Base-by-base conservation (phyloP, 2,888 invertebrate genomes). In the Paralinhomoeus sp. region DNA sequence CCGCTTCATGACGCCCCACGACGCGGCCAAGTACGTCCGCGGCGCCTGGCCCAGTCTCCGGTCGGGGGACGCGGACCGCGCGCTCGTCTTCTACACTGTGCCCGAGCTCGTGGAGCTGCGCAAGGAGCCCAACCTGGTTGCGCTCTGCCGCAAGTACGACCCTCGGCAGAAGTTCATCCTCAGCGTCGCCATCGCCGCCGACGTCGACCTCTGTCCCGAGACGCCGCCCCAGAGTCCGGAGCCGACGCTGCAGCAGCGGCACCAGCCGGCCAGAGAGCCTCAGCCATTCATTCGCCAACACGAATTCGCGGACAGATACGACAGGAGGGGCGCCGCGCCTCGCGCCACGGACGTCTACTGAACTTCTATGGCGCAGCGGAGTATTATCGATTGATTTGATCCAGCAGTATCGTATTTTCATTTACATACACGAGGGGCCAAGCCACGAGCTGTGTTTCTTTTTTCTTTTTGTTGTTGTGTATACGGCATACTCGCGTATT, bases 101-200 rank as follows among this genome's bases (percentile, higher is more conserved):
- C 37, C 43, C 24, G 45, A 46, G 9, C 24, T 47, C n/a, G 31
- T 45, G 17, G 44, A 52, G 17, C 54, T 55, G 37, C 48, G 51
- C 15, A 60, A 60, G 43, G 61, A 61, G 38, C 56, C 56, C 1
- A 51, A 53, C 2, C 46, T 61, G 21, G 54, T 61, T 18, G 52
- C 52, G 20, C 73, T 87, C 52, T 87, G 85, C 67, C 78, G 80
- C 61, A 74, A 77, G 49, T 91, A 91, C 69, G 84, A 89, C 60
- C 58, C 59, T 23, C 51, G 49, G 52, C 77, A 78, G 34, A 77
- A 83, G 62, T 76, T 87, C 57, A 78, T 91, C 47, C 72, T 91
- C 46, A 54, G 54, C 22, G 61, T 60, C n/a, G 52, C 51, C 27
- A 57, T 60, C 46, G 57, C 64, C 54, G 54, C 62, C 41, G 62